A percentile compares a stretch with the other conserved stretches of the same genome.
Evolutionary conservation across 2,797 vertebrate species (phyloP).

Genomic region (Microcaecilia unicolor): DNA sequence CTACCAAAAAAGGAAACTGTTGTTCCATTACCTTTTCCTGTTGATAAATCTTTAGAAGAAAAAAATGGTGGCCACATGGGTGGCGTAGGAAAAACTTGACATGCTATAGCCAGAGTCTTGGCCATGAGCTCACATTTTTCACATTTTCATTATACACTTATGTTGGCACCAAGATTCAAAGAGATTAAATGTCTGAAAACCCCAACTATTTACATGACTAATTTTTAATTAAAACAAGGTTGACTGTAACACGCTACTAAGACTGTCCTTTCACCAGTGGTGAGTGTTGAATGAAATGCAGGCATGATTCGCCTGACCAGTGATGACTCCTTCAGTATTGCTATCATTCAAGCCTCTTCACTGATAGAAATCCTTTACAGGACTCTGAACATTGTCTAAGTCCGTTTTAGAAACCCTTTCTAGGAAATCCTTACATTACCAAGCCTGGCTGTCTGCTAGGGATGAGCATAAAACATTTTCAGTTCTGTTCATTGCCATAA

Average conservation of each 20-base stretch:
- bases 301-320: no score
- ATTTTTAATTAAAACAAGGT: conserved; percentile 51
- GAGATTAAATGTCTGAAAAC: conserved; percentile 39
- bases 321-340: no score
- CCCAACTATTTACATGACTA: conserved; percentile 42
- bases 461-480: no score
- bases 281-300: conserved; percentile 4
- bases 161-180: conserved; percentile 36
- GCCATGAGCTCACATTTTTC: conserved; percentile 33
- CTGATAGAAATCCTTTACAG: no score
- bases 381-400: no score
- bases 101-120: conserved; percentile 42
- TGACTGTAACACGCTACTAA: conserved; percentile 1
- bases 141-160: conserved; percentile 45
- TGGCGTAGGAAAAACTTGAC: conserved; percentile 34
- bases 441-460: no score
- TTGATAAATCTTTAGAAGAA: conserved; percentile 31
- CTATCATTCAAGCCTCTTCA: no score
- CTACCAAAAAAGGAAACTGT: conserved; percentile 6
- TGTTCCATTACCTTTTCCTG: conserved; percentile 37
- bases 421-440: no score
- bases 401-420: no score
- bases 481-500: no score
- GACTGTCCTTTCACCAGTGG: neutral
- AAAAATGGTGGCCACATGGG: conserved; percentile 32